These are phyloP conservation scores for Eulemur mongoz DNA, from an alignment of 2,797 vertebrate species.

Conservation along the genomic window DNA sequence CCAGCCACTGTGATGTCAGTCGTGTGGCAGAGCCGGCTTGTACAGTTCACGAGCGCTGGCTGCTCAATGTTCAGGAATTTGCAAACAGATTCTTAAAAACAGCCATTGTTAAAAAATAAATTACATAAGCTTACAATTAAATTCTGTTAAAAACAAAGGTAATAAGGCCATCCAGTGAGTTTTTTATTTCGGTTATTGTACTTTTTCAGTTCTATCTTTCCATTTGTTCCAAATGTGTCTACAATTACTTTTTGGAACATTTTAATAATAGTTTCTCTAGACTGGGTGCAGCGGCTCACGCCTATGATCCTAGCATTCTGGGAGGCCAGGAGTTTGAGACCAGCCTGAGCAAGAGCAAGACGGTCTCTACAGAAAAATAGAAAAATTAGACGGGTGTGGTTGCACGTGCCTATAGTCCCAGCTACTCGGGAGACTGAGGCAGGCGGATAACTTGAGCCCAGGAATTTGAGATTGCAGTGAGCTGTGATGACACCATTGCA, in stretches of 20 bases:
- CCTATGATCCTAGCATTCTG: neutral
- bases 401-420: neutral
- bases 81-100: neutral
- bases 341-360: neutral
- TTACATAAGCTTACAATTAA: neutral
- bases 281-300: neutral
- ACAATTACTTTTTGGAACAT: neutral
- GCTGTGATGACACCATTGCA: neutral
- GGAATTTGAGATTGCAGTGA: neutral
- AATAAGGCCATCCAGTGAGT: neutral
- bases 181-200: neutral
- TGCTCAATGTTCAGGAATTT: constrained; percentile 23
- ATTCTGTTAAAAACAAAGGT: neutral
- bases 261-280: neutral
- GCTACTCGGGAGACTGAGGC: neutral
- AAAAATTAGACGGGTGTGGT: neutral
- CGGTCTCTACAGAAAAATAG: neutral
- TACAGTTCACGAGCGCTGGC: neutral
- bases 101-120: neutral
- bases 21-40: neutral
- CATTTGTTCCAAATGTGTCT: neutral
- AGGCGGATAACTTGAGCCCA: neutral
- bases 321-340: neutral
- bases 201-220: constrained; percentile 19
- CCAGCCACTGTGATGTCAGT: neutral